Percentiles rank a stretch among this genome's conserved stretches.
Evolutionary conservation across 1,140 invertebrate species (phyloP).

Genomic region (Myzus persicae): DNA sequence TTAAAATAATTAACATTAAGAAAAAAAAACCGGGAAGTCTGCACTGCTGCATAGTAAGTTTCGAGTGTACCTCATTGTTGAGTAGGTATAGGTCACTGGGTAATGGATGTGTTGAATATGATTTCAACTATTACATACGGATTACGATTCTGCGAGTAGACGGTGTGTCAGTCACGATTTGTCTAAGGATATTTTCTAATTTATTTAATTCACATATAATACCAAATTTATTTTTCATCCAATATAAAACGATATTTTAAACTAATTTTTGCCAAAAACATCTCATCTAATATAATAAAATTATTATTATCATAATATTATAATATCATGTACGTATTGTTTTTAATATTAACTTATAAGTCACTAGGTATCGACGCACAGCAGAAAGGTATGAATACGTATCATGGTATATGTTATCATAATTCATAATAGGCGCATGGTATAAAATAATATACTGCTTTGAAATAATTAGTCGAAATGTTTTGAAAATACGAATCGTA

Average conservation of each 20-base stretch:
- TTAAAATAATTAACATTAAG: not conserved
- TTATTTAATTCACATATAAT: not conserved
- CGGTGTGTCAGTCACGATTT: not conserved
- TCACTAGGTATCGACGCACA: not conserved
- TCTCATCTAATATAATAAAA: no score
- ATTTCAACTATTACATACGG: not conserved
- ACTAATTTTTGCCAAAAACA: not conserved
- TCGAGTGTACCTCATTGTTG: not conserved
- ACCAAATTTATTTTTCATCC: not conserved
- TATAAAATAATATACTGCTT: not conserved
- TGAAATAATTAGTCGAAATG: not conserved
- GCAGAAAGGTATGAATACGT: not conserved
- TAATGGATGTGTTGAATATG: not conserved
- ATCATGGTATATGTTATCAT: not conserved
- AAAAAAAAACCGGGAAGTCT: not conserved
- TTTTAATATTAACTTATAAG: not conserved
- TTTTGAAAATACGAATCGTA: not conserved
- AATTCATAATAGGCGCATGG: not conserved
- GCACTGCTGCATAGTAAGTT: not conserved
- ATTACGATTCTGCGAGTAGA: not conserved
- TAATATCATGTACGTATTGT: not conserved
- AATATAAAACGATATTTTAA: not conserved
- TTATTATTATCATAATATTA: not conserved
- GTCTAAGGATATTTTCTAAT: not conserved
- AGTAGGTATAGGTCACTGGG: not conserved